Conservation (phyloP, 2,797 vertebrate species). For the Myioborus melanocephalus region DNA sequence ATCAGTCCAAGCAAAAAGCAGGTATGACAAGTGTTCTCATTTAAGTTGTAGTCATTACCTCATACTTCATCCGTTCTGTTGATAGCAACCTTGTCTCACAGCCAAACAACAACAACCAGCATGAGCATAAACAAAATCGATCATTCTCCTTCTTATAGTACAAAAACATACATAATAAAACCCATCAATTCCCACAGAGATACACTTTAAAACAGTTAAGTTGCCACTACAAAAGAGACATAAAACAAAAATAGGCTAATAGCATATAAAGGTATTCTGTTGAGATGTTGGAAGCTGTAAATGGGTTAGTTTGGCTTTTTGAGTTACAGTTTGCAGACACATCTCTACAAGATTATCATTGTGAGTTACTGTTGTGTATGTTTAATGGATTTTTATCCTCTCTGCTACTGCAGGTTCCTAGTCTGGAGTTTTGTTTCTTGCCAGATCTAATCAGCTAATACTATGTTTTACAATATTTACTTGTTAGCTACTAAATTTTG, state of each 20-base stretch:
- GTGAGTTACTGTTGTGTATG: conserved; percentile 13
- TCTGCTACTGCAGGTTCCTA: neutral
- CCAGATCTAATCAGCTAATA: conserved; percentile 23
- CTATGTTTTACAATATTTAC: conserved; percentile 6
- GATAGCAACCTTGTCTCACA: conserved; percentile 69
- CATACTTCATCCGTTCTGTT: conserved; percentile 57
- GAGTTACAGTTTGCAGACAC: conserved; percentile 51
- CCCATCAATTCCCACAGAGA: conserved; percentile 55
- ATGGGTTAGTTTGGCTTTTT: conserved; percentile 54
- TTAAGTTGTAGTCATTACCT: conserved; percentile 64
- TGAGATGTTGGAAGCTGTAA: conserved; percentile 39
- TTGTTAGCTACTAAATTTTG: conserved; percentile 16
- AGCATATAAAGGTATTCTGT: conserved; percentile 38
- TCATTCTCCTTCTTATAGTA: conserved; percentile 37
- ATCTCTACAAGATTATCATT: conserved; percentile 48
- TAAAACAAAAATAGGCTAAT: conserved; percentile 53
- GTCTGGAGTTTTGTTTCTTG: neutral
- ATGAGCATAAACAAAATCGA: conserved; percentile 63
- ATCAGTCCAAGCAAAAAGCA: conserved; percentile 52
- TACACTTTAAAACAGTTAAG: conserved; percentile 37
- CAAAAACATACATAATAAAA: conserved; percentile 59
- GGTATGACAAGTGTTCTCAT: conserved; percentile 47
- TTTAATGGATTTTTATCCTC: conserved; percentile 30
- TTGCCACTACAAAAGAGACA: neutral
- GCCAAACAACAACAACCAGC: conserved; percentile 67